Evolutionary conservation across 2,888 invertebrate genomes (phyloP).

Genomic region (Limnephilus marmoratus): DNA sequence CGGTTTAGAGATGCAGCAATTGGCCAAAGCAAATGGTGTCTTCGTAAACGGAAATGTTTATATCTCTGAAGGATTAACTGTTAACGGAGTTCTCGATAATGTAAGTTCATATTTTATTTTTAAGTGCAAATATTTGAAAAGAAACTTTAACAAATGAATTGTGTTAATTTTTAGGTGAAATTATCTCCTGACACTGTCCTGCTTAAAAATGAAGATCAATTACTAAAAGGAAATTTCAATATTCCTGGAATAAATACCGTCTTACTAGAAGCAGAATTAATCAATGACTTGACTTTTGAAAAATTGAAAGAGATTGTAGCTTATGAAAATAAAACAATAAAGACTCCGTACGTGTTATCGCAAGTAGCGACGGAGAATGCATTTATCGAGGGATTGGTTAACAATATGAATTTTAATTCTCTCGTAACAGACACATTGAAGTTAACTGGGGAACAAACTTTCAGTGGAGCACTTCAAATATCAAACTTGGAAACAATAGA

Average conservation of each 20-base stretch:
- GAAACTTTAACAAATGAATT: neutral
- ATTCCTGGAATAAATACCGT: constrained; percentile 66
- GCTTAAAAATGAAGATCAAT: constrained; percentile 69
- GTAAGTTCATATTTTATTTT: constrained; percentile 60
- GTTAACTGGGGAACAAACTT: constrained; percentile 73
- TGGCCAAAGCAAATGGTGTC: constrained; percentile 67
- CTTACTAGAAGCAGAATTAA: constrained; percentile 67
- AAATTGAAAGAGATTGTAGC: constrained; percentile 59
- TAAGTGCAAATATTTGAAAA: neutral
- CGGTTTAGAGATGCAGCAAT: constrained; percentile 67
- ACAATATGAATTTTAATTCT: constrained; percentile 72
- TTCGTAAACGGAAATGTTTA: constrained; percentile 69
- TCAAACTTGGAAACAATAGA: constrained; percentile 49
- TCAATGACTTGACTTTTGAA: constrained; percentile 68
- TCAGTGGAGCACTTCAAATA: constrained; percentile 68
- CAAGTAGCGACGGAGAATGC: constrained; percentile 72
- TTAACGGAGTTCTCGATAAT: constrained; percentile 69
- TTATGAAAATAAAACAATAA: constrained; percentile 63
- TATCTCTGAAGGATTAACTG: constrained; percentile 67
- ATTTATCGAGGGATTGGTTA: constrained; percentile 73
- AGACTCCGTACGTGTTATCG: constrained; percentile 64
- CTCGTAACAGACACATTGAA: constrained; percentile 74
- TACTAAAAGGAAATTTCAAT: constrained; percentile 70
- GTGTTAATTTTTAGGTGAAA: constrained; percentile 56
- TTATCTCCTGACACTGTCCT: constrained; percentile 68